Conservation (phyloP, 1,140 invertebrate species). For the Macrobrachium rosenbergii region DNA sequence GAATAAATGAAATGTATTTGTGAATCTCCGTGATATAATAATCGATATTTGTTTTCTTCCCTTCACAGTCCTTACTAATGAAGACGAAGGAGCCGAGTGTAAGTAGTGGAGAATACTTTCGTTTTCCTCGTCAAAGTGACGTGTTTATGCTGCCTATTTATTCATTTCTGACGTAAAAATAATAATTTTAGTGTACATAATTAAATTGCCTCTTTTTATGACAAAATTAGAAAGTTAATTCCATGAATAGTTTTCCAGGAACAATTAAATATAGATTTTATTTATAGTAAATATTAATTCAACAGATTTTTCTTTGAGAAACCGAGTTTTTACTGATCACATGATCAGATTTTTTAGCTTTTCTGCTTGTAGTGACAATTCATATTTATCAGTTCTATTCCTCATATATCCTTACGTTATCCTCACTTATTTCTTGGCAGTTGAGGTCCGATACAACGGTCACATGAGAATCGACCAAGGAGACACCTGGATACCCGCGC, state of each 20-base stretch:
- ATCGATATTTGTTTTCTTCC: constrained; percentile 25
- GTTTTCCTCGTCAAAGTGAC: constrained; percentile 56
- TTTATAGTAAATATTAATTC: no score
- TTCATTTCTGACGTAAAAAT: no score
- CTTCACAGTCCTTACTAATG: constrained; percentile 60
- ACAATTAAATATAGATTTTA: no score
- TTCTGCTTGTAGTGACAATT: neutral
- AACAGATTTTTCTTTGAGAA: no score
- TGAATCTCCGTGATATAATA: constrained; percentile 33
- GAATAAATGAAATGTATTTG: neutral
- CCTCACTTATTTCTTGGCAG: constrained; percentile 72
- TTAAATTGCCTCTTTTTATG: no score
- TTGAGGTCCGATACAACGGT: constrained; percentile 78
- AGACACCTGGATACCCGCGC: constrained; percentile 77
- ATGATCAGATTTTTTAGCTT: no score
- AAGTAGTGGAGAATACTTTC: constrained; percentile 16
- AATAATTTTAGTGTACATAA: no score
- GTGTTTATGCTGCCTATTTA: neutral
- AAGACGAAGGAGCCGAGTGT: constrained; percentile 64
- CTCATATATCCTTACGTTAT: constrained; percentile 22
- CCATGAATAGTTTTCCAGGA: no score
- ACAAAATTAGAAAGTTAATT: no score
- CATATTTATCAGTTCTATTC: neutral
- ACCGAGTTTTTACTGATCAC: no score
- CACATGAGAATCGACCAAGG: constrained; percentile 78